phyloP scores from a whole-genome alignment of 2,797 vertebrate genomes.

The Chrosomus eos region DNA sequence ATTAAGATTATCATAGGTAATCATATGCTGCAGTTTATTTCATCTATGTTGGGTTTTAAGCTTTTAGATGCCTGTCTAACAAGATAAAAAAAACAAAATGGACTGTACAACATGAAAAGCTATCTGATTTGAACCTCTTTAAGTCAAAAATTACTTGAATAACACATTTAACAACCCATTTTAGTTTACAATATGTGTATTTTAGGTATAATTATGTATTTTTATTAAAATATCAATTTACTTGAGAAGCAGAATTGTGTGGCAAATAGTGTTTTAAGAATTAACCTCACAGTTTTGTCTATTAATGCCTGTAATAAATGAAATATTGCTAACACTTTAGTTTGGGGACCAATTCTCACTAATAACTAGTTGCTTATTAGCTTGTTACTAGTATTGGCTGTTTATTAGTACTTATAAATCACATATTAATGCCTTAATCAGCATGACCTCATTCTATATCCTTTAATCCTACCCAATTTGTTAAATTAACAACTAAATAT shows the following conservation, averaged over 20 bases:
- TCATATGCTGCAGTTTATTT: background rate
- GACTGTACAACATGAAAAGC: background rate
- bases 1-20: conserved; percentile 1
- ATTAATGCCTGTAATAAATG: background rate
- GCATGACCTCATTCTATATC: background rate
- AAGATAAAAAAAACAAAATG: background rate
- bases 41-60: background rate
- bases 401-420: background rate
- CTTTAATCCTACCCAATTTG: background rate
- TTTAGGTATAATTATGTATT: background rate
- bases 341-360: background rate
- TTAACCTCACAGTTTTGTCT: background rate
- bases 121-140: background rate
- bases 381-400: background rate
- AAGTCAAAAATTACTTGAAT: background rate
- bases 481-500: background rate
- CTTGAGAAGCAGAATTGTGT: background rate
- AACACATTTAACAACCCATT: background rate
- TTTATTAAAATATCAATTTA: background rate
- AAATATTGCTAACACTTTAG: background rate
- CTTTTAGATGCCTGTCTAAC: background rate
- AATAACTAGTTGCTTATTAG: background rate
- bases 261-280: background rate
- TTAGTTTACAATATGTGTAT: background rate
- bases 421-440: background rate